A percentile compares a stretch with the other conserved stretches of the same genome.
Evolutionary conservation across 1,140 invertebrate species (phyloP).

Genomic region (Psilanteris sp.): DNA sequence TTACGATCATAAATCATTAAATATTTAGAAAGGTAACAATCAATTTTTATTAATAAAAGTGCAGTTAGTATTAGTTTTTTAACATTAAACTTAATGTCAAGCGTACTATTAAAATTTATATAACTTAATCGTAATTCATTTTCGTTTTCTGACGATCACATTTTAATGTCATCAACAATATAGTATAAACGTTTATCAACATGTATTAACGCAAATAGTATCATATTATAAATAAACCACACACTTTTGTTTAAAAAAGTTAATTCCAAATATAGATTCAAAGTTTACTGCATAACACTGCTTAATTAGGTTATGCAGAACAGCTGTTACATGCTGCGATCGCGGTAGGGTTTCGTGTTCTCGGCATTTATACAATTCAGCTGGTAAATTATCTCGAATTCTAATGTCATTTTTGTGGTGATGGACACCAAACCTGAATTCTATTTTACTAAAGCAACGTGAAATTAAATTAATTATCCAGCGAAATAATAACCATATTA

Average conservation of each 20-base stretch:
- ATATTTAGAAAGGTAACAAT: too few species aligned
- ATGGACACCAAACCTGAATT: conserved; percentile 8
- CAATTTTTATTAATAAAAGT: background rate
- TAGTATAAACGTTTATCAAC: conserved; percentile 10
- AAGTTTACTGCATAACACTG: conserved; percentile 47
- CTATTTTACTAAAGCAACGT: conserved; percentile 15
- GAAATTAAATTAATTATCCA: conserved; percentile 55
- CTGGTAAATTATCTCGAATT: conserved; percentile 40
- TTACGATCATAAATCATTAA: too few species aligned
- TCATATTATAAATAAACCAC: conserved; percentile 8
- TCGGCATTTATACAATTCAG: conserved; percentile 33
- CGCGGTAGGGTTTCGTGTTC: conserved; percentile 18
- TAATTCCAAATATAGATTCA: conserved; percentile 26
- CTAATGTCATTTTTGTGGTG: conserved; percentile 53
- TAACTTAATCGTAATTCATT: conserved; percentile 28
- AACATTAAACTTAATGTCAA: too few species aligned
- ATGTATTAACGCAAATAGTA: conserved; percentile 19
- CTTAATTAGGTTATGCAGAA: conserved; percentile 70
- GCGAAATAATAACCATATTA: conserved; percentile 26
- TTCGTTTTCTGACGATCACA: conserved; percentile 12
- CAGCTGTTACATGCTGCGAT: conserved; percentile 49
- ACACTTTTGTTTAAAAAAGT: conserved; percentile 16
- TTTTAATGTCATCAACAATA: conserved; percentile 4
- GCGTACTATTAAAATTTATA: conserved; percentile 15
- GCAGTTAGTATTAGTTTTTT: too few species aligned